Evolutionary conservation across 2,113 vertebrate species (phyloP).

Genomic region (Coryphaenoides rupestris): DNA sequence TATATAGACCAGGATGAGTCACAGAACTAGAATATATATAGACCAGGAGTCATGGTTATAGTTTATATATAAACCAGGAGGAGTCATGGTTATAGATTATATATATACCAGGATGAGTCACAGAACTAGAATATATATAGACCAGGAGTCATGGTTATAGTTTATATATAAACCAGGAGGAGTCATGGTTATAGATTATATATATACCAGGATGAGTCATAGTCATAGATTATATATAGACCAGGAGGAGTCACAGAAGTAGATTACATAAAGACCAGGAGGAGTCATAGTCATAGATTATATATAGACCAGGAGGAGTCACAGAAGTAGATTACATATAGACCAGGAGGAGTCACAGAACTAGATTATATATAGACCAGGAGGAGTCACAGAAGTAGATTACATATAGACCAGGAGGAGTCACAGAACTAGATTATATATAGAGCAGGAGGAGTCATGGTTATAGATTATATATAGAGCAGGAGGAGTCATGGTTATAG

Average conservation of each 20-base stretch:
- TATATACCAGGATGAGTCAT: not conserved
- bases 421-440: too few species aligned
- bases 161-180: not conserved
- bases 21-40: too few species aligned
- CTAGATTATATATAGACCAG: too few species aligned
- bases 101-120: not conserved
- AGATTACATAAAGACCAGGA: too few species aligned
- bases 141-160: not conserved
- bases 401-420: too few species aligned
- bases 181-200: conserved; percentile 7
- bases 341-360: too few species aligned
- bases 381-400: too few species aligned
- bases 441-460: not conserved
- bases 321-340: too few species aligned
- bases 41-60: conserved; percentile 11
- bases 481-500: too few species aligned
- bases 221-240: conserved; percentile 1
- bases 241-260: not conserved
- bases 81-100: conserved; percentile 7
- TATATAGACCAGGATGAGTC: too few species aligned
- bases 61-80: not conserved
- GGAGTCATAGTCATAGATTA: conserved; percentile 2
- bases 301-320: too few species aligned
- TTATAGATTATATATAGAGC: not conserved
- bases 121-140: too few species aligned